Percentiles rank a stretch among this genome's conserved stretches.
Conservation (phyloP, 2,113 vertebrate genomes). For the Cygnus atratus region DNA sequence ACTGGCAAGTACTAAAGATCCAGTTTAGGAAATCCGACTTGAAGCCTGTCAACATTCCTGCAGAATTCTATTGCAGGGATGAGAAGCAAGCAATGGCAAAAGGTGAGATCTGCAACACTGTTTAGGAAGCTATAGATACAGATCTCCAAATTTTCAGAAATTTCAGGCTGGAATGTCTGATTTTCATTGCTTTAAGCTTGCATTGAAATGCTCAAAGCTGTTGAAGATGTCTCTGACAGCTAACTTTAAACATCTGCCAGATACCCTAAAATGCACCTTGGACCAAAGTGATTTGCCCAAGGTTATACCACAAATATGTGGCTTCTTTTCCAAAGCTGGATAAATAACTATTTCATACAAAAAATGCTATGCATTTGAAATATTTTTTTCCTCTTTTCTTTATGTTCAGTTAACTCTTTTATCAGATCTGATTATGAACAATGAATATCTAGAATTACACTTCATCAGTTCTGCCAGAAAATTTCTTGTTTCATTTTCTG, state of each 20-base stretch:
- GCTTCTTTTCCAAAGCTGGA: neutral
- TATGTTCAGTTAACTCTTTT: conserved; percentile 40
- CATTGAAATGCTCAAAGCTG: neutral
- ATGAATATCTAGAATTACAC: conserved; percentile 45
- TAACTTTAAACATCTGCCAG: neutral
- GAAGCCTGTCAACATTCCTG: neutral
- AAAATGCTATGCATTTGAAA: conserved; percentile 3
- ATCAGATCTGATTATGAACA: conserved; percentile 24
- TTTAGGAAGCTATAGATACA: neutral
- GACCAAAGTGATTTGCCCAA: neutral
- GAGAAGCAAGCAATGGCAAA: neutral
- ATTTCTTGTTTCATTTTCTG: conserved; percentile 45
- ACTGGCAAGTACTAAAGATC: neutral
- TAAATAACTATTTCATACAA: conserved; percentile 29
- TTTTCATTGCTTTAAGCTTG: neutral
- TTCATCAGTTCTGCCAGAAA: conserved; percentile 37
- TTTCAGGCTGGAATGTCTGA: neutral
- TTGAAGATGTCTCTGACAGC: neutral
- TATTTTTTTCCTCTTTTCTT: conserved; percentile 12
- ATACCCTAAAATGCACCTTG: neutral
- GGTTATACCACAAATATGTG: neutral
- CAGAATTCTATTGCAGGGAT: neutral
- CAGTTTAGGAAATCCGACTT: neutral
- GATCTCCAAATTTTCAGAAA: neutral
- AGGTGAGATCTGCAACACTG: neutral